Base-by-base conservation (phyloP, 2,113 vertebrate genomes). In the Indicator maculatus region DNA sequence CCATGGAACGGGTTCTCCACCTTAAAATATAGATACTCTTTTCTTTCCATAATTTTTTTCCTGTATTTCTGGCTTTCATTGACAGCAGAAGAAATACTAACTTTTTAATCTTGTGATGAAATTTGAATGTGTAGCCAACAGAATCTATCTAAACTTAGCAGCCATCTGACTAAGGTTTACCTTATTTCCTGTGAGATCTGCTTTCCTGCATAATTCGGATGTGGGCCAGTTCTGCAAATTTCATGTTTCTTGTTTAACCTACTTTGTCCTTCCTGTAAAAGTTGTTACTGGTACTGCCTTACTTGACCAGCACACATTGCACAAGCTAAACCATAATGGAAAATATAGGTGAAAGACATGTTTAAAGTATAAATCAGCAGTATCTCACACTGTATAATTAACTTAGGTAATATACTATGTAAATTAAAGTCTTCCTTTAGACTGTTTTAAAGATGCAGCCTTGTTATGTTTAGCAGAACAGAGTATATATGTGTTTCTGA, bases 191-290 rank as follows among this genome's bases (percentile, higher is more conserved):
- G 93, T 94, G 88, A 96, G 86, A 93, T 86, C 79, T 91, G 75
- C 95, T 96, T 93, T 98, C 98, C 97, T 98, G 96, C 90, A 82
- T 92, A 82, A 95, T 91, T 97, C 83, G 92, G 93, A 98, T 98
- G 97, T 97, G 97, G 97, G 97, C 89, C 89, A 95, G 16, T 95
- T 93, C 82, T 92, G 94, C 96, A 96, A 96, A 93, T 91, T 97
- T 95, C 94, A 69, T 92, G 85, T 96, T 97, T 98, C 97, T 97
- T 96, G 60, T 91, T 93, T 99, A 98, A 98, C 98, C 99, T 99
- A 98, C 98, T 98, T 98, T 98, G 95, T 96, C 97, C 98, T 99
- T 99, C 98, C 98, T 72, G 98, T 98, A 98, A 98, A 95, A 88
- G 96, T 94, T 96, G 89, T 97, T 97, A 95, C 95, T 96, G 95